Evolutionary conservation across 1,140 invertebrate species (phyloP).

Genomic region (Cydia fagiglandana): DNA sequence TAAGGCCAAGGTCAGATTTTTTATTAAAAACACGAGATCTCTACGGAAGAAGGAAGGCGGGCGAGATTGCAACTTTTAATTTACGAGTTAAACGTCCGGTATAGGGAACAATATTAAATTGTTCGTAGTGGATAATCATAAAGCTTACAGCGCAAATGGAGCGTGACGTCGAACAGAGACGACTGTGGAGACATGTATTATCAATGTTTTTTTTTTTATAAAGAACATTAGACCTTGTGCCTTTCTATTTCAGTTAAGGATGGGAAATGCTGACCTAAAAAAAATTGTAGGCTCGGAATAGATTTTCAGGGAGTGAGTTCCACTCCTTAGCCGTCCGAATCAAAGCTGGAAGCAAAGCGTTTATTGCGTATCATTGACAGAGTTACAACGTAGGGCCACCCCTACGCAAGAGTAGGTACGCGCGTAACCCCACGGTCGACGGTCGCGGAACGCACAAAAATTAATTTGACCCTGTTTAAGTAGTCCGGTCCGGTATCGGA

Average conservation of each 20-base stretch:
- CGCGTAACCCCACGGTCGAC: too few species aligned
- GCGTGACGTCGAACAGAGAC: conserved; percentile 36
- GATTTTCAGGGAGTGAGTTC: too few species aligned
- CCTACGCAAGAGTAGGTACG: too few species aligned
- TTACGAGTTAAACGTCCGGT: conserved; percentile 35
- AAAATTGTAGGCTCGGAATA: too few species aligned
- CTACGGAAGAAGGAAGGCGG: conserved; percentile 1
- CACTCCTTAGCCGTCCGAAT: too few species aligned
- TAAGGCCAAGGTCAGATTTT: background rate
- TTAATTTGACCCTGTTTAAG: background rate
- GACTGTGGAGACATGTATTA: conserved; percentile 30
- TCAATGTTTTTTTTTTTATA: background rate
- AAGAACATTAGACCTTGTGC: too few species aligned
- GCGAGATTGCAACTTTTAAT: conserved; percentile 40
- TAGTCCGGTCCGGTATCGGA: too few species aligned
- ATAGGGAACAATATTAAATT: conserved; percentile 47
- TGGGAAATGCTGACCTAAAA: too few species aligned
- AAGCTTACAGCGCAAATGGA: conserved; percentile 46
- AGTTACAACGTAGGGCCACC: too few species aligned
- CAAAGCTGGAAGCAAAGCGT: too few species aligned
- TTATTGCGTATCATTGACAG: too few species aligned
- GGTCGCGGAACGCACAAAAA: background rate
- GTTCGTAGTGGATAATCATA: conserved; percentile 48
- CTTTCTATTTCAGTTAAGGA: too few species aligned
- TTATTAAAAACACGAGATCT: conserved; percentile 24